Conservation (phyloP, 30 jellyfish, hydroid and myxozoan genomes). For the Cassiopea andromeda region DNA sequence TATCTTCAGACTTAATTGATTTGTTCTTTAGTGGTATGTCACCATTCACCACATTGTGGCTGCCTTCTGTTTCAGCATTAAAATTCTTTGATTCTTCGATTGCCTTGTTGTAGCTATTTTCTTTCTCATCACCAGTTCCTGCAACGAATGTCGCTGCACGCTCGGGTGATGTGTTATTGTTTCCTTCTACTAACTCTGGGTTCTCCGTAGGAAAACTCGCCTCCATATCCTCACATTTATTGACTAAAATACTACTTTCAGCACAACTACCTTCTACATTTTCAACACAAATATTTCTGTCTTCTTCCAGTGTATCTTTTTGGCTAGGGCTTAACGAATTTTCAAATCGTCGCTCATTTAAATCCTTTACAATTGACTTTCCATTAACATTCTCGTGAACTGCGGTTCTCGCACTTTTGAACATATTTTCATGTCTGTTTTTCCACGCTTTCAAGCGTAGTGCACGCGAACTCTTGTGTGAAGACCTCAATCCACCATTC, state of each 20-base stretch:
- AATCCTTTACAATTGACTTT: background rate
- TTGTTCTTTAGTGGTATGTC: background rate
- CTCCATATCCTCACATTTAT: background rate
- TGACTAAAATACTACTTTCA: background rate
- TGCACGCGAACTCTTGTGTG: conserved; percentile 29
- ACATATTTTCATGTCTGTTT: conserved; percentile 20
- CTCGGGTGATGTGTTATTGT: background rate
- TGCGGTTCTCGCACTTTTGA: conserved; percentile 5
- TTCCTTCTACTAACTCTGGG: background rate
- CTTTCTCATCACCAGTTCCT: background rate
- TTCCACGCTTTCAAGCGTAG: conserved; percentile 50
- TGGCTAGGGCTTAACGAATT: background rate
- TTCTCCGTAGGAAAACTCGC: background rate
- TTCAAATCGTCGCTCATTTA: background rate
- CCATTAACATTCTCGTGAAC: background rate
- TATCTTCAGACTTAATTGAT: conserved; percentile 10
- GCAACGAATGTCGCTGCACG: background rate
- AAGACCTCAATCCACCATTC: conserved; percentile 20
- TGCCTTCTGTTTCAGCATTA: conserved; percentile 2
- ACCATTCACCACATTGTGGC: background rate
- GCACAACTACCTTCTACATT: background rate
- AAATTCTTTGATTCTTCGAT: background rate
- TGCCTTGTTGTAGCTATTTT: background rate
- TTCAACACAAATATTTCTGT: background rate
- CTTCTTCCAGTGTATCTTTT: background rate